Base-by-base conservation (phyloP, 2,888 invertebrate species). In the Apamea epomidion region DNA sequence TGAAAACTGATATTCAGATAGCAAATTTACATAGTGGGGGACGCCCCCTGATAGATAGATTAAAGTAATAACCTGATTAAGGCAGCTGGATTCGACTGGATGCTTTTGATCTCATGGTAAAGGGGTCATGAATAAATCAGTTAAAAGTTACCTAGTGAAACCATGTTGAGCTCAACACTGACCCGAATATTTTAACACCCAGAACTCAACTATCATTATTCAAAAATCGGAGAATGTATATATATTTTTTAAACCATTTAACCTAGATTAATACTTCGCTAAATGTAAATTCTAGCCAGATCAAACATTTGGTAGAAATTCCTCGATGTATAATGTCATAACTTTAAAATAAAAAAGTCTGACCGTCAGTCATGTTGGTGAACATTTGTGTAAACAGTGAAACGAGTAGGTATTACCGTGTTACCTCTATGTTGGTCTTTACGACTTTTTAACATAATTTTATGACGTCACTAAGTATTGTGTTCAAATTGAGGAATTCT, bases 311-410 rank as follows among this genome's bases (percentile, higher is more conserved):
- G 45, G 32, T 75, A 48, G 45, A 72, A 76, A 87, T 87, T 81
- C 83, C 72, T 78, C 72, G 58, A 42, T 70, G 62, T 80, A 70
- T 75, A 70, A 51, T 84, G 80, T 84, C 80, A 87, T 78, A 84
- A 79, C 32, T 72, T 58, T 67, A 73, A 76, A 74, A 84, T 78
- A 78, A 76, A 82, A 58, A 81, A 60, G 67, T 37, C 58, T 32
- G 76, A 62, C 74, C 71, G 79, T 51, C 80, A 69, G 67, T 86
- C 77, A 72, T 76, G 32, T 74, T 18, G 48, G 18, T 12, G 58
- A 51, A 72, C 89, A 87, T 80, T 80, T 87, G 81, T 81, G 79
- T 87, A 89, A 89, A 87, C 12, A 25, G 32, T 62, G 32, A 21
- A 60, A 73, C 60, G 62, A 51, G 25, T 62, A 70, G 48, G 68